Base-by-base conservation (phyloP, 1,140 invertebrate genomes). In the Drosophila lini region DNA sequence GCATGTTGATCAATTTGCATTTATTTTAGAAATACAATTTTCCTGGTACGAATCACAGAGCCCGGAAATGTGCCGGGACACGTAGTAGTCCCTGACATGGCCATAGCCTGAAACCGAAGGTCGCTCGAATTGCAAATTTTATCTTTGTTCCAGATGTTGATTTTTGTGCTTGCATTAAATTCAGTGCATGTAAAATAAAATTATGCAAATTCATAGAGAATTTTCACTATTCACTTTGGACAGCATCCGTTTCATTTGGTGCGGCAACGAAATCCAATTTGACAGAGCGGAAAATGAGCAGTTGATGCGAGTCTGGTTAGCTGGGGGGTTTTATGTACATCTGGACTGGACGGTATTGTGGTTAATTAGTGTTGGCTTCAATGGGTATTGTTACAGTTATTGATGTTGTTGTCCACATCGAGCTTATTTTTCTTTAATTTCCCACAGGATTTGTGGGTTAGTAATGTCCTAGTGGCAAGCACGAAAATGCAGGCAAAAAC, bases 171-270 rank as follows among this genome's bases (percentile, higher is more conserved):
- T 57, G 52, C 65, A 78, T 81, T 81, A 65, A 76, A 65, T 81
- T 80, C 73, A 68, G 44, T 76, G 64, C 75, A 78, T 77, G 61
- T 81, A 65, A 81, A 81, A 81, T 81, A 64, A 81, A 81, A 81
- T 81, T 81, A 81, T 81, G 79, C 79, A 81, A 81, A 81, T 81
- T 74, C 62, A 45, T 44, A 69, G 42, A 77, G 56, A 64, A 81
- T 78, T 81, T 61, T 69, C 76, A 22, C 61, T 63, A 58, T 55
- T 47, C 45, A 31, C 48, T 15, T 5, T 34, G 53, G 19, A 22
- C 42, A 57, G 68, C 41, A 70, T 40, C 48, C 44, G 50, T 58
- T 70, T 58, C 42, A 71, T 59, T 71, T 19, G 25, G 32, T 69
- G 34, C 50, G 42, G 42, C 44, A 28, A 70, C 44, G 15, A 50